Base-by-base conservation (phyloP, 2,888 invertebrate genomes). In the Thymelicus sylvestris region DNA sequence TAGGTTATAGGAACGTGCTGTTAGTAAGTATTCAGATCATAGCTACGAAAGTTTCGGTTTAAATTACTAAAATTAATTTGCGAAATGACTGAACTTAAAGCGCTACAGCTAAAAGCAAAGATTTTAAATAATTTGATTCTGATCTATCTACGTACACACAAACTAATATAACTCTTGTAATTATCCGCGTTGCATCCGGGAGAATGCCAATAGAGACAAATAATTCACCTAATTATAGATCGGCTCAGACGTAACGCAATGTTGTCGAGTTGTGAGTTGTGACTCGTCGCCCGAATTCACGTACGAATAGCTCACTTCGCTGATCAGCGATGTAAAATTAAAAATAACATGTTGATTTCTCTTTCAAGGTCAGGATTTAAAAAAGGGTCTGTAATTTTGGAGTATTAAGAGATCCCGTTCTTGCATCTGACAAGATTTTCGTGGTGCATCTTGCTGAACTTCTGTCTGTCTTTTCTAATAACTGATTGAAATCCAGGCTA, bases 181-280 rank as follows among this genome's bases (percentile, higher is more conserved):
- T 72, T 73, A 66, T 65, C 61, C 59, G 66, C 66, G 59, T 66
- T 55, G 65, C 69, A 69, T 72, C 72, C 72, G 72, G 66, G 71
- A 52, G 71, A 68, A 72, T 68, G 68, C 66, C 59, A 66, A 72
- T 69, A 15, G 66, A 62, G 68, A 61, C 63, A 69, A 62, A 69
- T 69, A 66, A 68, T 62, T 60, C 61, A 15, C 60, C 67, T 71
- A 71, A 66, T 66, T 66, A 66, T 71, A 71, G 60, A 44, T 57
- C 57, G 15, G 50, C 31, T 57, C 44, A 13, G 71, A 48, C 59
- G 55, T 59, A 47, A 15, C 60, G 65, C 76, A 77, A 79, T 80
- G 81, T 80, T 79, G 83, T 80, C 79, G 67, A 41, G 19, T 31
- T 68, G 19, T 19, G 19, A 19, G 19, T 19, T 19, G 83, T 77